phyloP scores from a whole-genome alignment of 2,888 invertebrate genomes.

The Sinodicranocentrus sp. region DNA sequence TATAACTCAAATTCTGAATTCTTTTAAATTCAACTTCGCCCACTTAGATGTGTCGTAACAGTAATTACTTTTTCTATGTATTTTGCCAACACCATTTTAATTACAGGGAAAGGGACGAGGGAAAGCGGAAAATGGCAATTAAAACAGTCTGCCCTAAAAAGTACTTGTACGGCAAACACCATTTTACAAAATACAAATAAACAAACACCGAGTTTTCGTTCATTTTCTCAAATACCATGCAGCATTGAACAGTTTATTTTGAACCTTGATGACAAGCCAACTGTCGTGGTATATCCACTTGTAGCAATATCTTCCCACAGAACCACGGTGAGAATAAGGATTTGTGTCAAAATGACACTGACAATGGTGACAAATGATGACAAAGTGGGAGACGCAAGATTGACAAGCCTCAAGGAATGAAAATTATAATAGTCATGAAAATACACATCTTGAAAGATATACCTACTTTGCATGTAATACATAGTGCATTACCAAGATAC shows the following conservation, averaged over 20 bases:
- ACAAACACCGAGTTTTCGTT: background rate
- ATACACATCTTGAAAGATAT: background rate
- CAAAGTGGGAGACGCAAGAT: background rate
- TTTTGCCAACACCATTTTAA: too few species aligned
- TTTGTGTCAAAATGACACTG: conserved; percentile 49
- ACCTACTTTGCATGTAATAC: background rate
- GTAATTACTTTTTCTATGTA: too few species aligned
- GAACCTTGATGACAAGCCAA: background rate
- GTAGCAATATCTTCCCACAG: background rate
- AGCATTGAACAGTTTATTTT: too few species aligned
- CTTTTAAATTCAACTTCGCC: too few species aligned
- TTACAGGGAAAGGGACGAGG: too few species aligned
- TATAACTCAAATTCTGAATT: too few species aligned
- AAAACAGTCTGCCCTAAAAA: too few species aligned
- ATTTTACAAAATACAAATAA: background rate
- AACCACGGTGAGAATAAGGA: conserved; percentile 48
- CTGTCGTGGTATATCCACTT: background rate
- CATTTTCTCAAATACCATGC: too few species aligned
- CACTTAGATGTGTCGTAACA: too few species aligned
- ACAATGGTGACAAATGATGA: conserved; percentile 39
- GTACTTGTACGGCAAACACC: too few species aligned
- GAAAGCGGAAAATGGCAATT: too few species aligned
- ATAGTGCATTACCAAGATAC: background rate
- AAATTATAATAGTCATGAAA: conserved; percentile 3
- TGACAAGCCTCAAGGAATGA: conserved; percentile 11